Conservation (phyloP, 2,888 invertebrate species). For the Tipula lateralis region DNA sequence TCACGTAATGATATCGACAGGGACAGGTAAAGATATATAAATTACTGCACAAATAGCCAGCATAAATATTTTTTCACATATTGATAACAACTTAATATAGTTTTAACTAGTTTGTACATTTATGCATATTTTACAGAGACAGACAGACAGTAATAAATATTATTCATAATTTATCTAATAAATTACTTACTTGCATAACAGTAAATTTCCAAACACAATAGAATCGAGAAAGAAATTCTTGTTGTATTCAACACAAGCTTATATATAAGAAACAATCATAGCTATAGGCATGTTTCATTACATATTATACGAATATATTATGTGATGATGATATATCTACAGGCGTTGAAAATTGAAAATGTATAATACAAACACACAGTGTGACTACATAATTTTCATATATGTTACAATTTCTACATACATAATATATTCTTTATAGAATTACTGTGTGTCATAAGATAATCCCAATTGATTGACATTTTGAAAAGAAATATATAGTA, state of each 20-base stretch:
- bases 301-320: neutral
- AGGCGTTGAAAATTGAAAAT: neutral
- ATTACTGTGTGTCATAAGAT: neutral
- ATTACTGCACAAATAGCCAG: neutral
- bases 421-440: neutral
- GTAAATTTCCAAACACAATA: neutral
- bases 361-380: neutral
- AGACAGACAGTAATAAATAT: neutral
- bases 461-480: constrained; percentile 24
- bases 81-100: neutral
- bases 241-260: neutral
- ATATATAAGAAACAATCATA: neutral
- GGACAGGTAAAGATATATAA: constrained; percentile 11
- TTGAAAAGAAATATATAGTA: neutral
- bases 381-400: neutral
- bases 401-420: neutral
- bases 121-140: neutral
- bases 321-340: neutral
- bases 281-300: neutral
- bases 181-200: neutral
- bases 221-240: neutral
- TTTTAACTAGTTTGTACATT: neutral
- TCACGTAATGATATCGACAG: neutral
- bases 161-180: constrained; percentile 24
- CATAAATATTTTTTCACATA: neutral